phyloP scores from a whole-genome alignment of 2,888 invertebrate species.

The Choristoneura rosaceana region DNA sequence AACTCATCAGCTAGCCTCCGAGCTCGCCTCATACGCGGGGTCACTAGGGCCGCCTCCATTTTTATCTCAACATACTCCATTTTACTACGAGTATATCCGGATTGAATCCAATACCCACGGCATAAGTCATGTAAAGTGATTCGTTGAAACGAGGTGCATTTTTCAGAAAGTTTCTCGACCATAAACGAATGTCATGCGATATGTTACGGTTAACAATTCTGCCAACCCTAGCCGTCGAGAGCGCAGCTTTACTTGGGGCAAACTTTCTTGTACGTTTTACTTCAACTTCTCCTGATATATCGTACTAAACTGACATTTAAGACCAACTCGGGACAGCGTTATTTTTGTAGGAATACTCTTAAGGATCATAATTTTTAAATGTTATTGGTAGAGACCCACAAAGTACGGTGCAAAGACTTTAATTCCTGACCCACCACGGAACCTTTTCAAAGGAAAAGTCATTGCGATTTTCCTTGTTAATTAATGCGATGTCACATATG shows the following conservation, averaged over 20 bases:
- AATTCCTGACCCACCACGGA: too few relatives aligned
- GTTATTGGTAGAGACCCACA: too few relatives aligned
- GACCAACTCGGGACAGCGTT: constrained; percentile 41
- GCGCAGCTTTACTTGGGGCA: constrained; percentile 66
- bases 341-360: constrained; percentile 28
- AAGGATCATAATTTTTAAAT: background rate
- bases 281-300: constrained; percentile 61
- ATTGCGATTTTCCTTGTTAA: too few relatives aligned
- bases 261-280: constrained; percentile 71
- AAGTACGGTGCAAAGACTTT: too few relatives aligned
- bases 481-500: too few relatives aligned
- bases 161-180: constrained; percentile 34
- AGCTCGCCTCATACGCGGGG: constrained; percentile 55
- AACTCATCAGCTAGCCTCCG: constrained; percentile 77
- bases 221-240: constrained; percentile 37
- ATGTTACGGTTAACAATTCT: constrained; percentile 38
- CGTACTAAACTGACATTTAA: constrained; percentile 55
- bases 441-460: too few relatives aligned
- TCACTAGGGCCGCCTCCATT: constrained; percentile 33
- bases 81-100: constrained; percentile 4
- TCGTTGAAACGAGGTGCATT: constrained; percentile 34
- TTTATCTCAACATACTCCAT: constrained; percentile 14
- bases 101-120: constrained; percentile 20
- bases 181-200: constrained; percentile 35
- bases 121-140: constrained; percentile 35